Evolutionary conservation across 2,797 vertebrate genomes (phyloP), one percentile per base, ranked within the genome.

Genomic region (Manis crassicaudata): DNA sequence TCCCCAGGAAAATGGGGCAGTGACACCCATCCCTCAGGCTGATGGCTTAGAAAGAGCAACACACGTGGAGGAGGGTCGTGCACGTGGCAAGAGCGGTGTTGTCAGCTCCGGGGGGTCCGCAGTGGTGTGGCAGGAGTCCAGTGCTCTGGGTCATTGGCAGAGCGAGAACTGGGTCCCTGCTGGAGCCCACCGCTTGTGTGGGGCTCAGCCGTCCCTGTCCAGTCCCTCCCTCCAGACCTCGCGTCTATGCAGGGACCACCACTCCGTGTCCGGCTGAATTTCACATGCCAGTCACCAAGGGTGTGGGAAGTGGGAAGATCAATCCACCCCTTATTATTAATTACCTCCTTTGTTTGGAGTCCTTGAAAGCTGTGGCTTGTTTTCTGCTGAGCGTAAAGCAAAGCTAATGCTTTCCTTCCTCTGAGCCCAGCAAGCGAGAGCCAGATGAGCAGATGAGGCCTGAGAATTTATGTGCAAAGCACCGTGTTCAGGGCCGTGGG

Each of bases 41-140:
- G 35, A 29, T 0, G 0, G 58, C 23, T 32, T 12, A 21, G n/a
- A 43, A 0, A 10, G 52, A 40, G 27, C 0, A 7, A 43, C 25
- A 23, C 18, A 7, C 10, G 2, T 0, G 25, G 68, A 40, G 5
- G 40, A 21, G n/a, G 4, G 6, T 73, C 12, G 63, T 7, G 2
- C 23, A 4, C 0, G 68, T 35, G 17, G 68, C 18, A 40, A 43
- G 52, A 62, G 27, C 23, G 5, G 16, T 4, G 11, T 7, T 37
- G 5, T 3, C 0, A 7, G 40, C 12, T 5, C 43, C 40, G 1
- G 35, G 54, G n/a, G 56, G 46, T 40, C 13, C 27, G 29, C 46
- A 17, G 35, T 3, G 6, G 23, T 40, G 5, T 35, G 3, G 63
- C 84, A 76, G 65, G 70, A 32, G 1, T 10, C 43, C 5, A 27